phyloP scores from a whole-genome alignment of 1,140 invertebrate species.

The Dendroctonus valens region DNA sequence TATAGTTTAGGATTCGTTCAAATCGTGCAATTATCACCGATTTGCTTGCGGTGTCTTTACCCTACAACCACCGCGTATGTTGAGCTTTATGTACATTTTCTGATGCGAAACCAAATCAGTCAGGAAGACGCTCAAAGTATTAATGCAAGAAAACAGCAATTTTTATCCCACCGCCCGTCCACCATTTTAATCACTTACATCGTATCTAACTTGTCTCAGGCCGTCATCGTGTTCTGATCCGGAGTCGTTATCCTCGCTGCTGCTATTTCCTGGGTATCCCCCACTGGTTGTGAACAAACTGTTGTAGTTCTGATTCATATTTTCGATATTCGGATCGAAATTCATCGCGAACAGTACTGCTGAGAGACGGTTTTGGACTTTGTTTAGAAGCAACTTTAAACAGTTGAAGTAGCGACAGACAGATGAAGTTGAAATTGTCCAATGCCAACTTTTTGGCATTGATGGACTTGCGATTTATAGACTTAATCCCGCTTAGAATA shows the following conservation, averaged over 20 bases:
- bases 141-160: too few relatives aligned
- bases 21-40: too few relatives aligned
- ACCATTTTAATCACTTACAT: conserved; percentile 1
- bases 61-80: too few relatives aligned
- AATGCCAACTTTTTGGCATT: conserved; percentile 35
- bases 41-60: too few relatives aligned
- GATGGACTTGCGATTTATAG: conserved; percentile 8
- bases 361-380: conserved; percentile 2
- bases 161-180: too few relatives aligned
- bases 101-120: too few relatives aligned
- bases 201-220: conserved; percentile 29
- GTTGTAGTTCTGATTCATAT: conserved; percentile 23
- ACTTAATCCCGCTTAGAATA: neutral
- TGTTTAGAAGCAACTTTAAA: conserved; percentile 15
- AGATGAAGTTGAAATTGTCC: conserved; percentile 38
- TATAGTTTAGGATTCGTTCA: too few relatives aligned
- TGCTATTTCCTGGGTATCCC: conserved; percentile 54
- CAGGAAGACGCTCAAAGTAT: too few relatives aligned
- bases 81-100: too few relatives aligned
- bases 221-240: conserved; percentile 47
- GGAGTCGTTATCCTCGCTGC: conserved; percentile 68
- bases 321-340: conserved; percentile 12
- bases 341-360: conserved; percentile 16
- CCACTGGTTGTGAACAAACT: conserved; percentile 16
- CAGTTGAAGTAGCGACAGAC: conserved; percentile 24